Evolutionary conservation across 35 echinoderm and acorn worm species (phyloP).

Genomic region (Stichopus chloronotus): DNA sequence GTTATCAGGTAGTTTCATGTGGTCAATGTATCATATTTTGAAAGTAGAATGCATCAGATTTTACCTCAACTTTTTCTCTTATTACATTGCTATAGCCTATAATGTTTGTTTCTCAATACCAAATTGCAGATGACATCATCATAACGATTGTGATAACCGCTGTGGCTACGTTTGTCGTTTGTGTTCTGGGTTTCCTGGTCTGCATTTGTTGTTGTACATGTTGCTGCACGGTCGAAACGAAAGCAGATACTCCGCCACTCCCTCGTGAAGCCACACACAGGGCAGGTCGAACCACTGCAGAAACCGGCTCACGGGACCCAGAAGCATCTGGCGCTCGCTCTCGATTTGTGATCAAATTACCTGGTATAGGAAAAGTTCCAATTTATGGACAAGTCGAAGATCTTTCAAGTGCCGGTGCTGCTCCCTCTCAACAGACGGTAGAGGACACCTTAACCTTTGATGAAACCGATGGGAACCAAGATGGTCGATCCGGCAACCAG

Average conservation of each 20-base stretch:
- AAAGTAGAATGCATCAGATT: no score
- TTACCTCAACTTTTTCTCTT: no score
- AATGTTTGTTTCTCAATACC: no score
- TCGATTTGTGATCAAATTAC: slow-evolving; percentile 1
- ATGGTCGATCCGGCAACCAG: background rate
- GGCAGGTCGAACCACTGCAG: background rate
- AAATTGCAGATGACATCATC: slow-evolving; percentile 5
- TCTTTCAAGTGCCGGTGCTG: background rate
- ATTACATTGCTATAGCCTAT: no score
- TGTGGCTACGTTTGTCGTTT: slow-evolving; percentile 26
- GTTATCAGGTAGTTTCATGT: no score
- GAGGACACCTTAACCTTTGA: background rate
- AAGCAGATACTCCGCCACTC: background rate
- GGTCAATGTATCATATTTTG: no score
- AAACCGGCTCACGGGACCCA: background rate
- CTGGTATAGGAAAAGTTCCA: slow-evolving; percentile 29
- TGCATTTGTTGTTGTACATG: slow-evolving; percentile 45
- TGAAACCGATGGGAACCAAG: background rate
- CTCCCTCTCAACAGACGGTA: background rate
- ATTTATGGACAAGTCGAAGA: slow-evolving; percentile 31
- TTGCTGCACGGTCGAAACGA: slow-evolving; percentile 14
- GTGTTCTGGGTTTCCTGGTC: background rate
- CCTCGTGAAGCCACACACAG: background rate
- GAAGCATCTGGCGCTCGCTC: background rate
- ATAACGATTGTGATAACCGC: slow-evolving; percentile 25